Evolutionary conservation across 2,113 vertebrate genomes (phyloP).

Genomic region (Pipra filicauda): DNA sequence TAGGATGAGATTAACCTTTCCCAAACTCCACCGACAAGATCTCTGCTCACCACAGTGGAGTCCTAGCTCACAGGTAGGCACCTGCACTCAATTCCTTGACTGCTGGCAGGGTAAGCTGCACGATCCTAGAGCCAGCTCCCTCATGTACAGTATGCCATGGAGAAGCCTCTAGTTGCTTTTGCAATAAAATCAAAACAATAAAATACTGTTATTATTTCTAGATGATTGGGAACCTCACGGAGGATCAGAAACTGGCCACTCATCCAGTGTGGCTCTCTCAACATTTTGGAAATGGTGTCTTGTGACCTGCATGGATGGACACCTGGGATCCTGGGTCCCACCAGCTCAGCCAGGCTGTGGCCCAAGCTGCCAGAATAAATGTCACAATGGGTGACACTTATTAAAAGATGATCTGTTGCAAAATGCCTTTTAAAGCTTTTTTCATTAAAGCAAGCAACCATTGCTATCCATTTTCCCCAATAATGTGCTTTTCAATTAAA

Average conservation of each 20-base stretch:
- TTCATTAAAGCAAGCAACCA: constrained; percentile 31
- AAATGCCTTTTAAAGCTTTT: constrained; percentile 13
- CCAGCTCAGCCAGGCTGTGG: neutral
- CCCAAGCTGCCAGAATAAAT: neutral
- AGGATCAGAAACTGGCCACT: neutral
- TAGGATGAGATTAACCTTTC: neutral
- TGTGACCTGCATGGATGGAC: neutral
- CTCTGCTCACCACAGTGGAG: neutral
- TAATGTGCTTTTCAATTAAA: constrained; percentile 59
- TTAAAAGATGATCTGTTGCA: neutral
- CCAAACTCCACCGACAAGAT: neutral
- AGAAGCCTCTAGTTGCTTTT: neutral
- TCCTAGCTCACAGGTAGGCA: neutral
- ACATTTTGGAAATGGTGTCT: neutral
- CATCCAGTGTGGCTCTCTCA: neutral
- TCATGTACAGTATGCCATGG: neutral
- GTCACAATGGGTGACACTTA: neutral
- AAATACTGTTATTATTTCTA: neutral
- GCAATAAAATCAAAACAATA: neutral
- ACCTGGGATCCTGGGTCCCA: neutral
- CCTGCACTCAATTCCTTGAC: neutral
- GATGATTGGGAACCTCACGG: neutral
- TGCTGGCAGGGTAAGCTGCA: neutral
- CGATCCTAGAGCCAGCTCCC: neutral
- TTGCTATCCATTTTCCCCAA: constrained; percentile 30